phyloP scores from a whole-genome alignment of 2,113 vertebrate genomes.

The Nycticryphes semicollaris region DNA sequence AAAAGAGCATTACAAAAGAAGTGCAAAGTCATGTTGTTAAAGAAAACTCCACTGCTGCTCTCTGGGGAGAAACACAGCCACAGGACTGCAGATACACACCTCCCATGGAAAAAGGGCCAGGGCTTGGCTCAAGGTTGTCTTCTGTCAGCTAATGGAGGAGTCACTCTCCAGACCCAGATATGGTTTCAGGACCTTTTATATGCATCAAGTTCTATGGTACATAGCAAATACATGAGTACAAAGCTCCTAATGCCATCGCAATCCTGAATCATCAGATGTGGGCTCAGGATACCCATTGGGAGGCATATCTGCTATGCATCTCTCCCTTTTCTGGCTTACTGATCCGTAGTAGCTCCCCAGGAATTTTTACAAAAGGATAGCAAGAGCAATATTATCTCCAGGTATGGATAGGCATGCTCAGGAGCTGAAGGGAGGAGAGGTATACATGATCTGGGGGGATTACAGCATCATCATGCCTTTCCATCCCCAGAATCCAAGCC shows the following conservation, averaged over 20 bases:
- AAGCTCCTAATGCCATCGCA: neutral
- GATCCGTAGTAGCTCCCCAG: neutral
- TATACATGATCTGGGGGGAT: fast-evolving
- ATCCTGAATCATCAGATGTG: neutral
- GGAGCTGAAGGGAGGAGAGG: neutral
- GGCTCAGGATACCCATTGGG: neutral
- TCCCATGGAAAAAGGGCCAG: neutral
- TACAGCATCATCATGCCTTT: neutral
- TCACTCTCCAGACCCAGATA: neutral
- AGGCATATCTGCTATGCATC: neutral
- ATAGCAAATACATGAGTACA: neutral
- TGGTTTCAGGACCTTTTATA: neutral
- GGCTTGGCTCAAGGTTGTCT: neutral
- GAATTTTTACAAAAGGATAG: neutral
- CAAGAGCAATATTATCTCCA: neutral
- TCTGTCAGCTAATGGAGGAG: neutral
- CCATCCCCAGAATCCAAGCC: neutral
- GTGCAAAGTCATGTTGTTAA: slow-evolving; percentile 17
- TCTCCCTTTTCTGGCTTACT: neutral
- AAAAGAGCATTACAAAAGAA: neutral
- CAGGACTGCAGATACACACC: neutral
- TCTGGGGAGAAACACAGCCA: neutral
- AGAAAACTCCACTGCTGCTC: neutral
- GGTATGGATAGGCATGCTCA: neutral
- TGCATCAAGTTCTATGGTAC: neutral